A percentile compares a stretch with the other conserved stretches of the same genome.
phyloP scores from a whole-genome alignment of 1,140 invertebrate species.

The Druon quercuslanigerum region DNA sequence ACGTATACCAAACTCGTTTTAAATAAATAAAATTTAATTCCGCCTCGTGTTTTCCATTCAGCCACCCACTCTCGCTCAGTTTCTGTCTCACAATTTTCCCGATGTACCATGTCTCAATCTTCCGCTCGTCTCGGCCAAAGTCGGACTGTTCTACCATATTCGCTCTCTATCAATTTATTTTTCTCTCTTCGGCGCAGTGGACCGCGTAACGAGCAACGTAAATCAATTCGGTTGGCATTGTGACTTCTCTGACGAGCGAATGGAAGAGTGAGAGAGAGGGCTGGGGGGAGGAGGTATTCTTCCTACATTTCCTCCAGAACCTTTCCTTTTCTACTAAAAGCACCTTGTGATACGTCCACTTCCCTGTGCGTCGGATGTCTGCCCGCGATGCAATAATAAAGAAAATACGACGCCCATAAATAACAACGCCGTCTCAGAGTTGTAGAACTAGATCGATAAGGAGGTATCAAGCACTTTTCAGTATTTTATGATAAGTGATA shows the following conservation, averaged over 20 bases:
- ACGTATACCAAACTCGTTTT: not conserved
- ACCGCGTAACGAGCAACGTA: slow-evolving; percentile 76
- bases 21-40: slow-evolving; percentile 16
- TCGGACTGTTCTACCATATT: slow-evolving; percentile 47
- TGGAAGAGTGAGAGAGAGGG: not conserved
- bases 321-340: slow-evolving; percentile 44
- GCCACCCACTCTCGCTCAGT: too few species aligned
- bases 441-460: not conserved
- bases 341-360: slow-evolving; percentile 39
- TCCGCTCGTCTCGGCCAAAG: slow-evolving; percentile 50
- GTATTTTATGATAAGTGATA: slow-evolving; percentile 1
- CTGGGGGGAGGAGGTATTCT: slow-evolving; percentile 33
- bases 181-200: slow-evolving; percentile 71
- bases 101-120: slow-evolving; percentile 41
- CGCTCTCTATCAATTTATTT: slow-evolving; percentile 74
- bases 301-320: slow-evolving; percentile 45
- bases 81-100: slow-evolving; percentile 34
- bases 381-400: slow-evolving; percentile 11
- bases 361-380: slow-evolving; percentile 24
- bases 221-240: slow-evolving; percentile 75
- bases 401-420: slow-evolving; percentile 17
- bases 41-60: slow-evolving; percentile 43
- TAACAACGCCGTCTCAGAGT: not conserved
- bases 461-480: not conserved
- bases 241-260: slow-evolving; percentile 59